phyloP scores from a whole-genome alignment of 2,888 invertebrate species.

The Chalcis sispes region DNA sequence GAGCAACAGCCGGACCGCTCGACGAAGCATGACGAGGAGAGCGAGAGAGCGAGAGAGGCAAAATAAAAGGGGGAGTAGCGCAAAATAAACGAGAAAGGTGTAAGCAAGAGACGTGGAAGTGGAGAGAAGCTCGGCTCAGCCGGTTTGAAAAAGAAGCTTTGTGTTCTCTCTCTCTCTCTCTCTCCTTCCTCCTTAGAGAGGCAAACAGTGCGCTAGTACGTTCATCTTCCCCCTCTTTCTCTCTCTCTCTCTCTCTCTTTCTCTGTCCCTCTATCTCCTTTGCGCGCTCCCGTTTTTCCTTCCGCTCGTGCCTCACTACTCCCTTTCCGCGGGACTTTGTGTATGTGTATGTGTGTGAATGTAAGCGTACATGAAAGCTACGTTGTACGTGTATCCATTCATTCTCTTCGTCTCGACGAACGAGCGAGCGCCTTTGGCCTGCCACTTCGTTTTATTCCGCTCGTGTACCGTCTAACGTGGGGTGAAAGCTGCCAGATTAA shows the following conservation, averaged over 20 bases:
- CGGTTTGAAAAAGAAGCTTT: slow-evolving; percentile 52
- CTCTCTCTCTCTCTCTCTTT: slow-evolving; percentile 3
- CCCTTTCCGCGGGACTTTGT: too few relatives aligned
- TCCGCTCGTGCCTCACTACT: neutral
- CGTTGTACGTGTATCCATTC: slow-evolving; percentile 43
- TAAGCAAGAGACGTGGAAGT: too few relatives aligned
- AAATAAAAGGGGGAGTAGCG: neutral
- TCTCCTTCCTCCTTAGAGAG: slow-evolving; percentile 26
- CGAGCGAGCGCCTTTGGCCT: too few relatives aligned
- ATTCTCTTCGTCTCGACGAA: slow-evolving; percentile 54
- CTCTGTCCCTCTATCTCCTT: slow-evolving; percentile 7
- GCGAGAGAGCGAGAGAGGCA: neutral
- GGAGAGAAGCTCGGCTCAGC: slow-evolving; percentile 51
- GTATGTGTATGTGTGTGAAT: too few relatives aligned
- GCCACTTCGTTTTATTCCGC: slow-evolving; percentile 67
- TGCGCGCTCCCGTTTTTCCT: slow-evolving; percentile 45
- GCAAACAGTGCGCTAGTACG: neutral
- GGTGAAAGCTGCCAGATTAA: slow-evolving; percentile 69
- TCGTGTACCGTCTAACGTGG: slow-evolving; percentile 62
- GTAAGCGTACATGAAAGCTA: neutral
- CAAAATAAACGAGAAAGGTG: slow-evolving; percentile 32
- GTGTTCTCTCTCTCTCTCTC: slow-evolving; percentile 29
- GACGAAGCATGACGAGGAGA: slow-evolving; percentile 3
- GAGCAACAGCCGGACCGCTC: neutral
- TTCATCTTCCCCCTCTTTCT: slow-evolving; percentile 6